Evolutionary conservation across 2,888 invertebrate species (phyloP).

Genomic region (Anodontia alba): DNA sequence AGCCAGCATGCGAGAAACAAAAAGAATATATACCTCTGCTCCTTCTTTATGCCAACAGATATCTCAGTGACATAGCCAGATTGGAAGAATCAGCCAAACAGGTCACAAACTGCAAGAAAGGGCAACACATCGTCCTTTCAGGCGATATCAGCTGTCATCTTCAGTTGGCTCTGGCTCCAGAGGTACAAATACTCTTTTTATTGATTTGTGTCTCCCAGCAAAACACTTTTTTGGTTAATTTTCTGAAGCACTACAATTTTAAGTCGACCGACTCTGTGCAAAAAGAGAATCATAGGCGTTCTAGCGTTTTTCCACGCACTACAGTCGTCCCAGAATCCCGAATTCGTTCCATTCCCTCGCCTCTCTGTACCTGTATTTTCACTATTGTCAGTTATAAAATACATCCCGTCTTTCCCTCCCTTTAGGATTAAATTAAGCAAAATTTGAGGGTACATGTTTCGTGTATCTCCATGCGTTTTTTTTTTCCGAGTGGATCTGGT

Average conservation of each 20-base stretch:
- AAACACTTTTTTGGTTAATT: not conserved
- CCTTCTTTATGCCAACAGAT: too few relatives aligned
- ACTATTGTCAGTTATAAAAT: not conserved
- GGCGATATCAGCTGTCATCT: too few relatives aligned
- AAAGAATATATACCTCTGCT: too few relatives aligned
- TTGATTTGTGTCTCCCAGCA: not conserved
- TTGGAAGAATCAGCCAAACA: too few relatives aligned
- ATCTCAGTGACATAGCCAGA: too few relatives aligned
- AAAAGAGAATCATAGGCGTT: not conserved
- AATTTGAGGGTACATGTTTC: not conserved
- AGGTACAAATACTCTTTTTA: not conserved
- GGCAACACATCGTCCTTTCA: too few relatives aligned
- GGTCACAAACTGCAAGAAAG: too few relatives aligned
- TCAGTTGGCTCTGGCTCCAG: not conserved
- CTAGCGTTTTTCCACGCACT: slow-evolving; percentile 23
- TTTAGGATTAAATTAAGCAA: not conserved
- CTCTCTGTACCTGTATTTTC: not conserved
- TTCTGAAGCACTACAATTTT: not conserved
- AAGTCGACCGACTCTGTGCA: not conserved
- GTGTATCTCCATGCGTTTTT: not conserved
- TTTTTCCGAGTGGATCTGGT: not conserved
- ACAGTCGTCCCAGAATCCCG: slow-evolving; percentile 33
- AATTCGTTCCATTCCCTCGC: not conserved
- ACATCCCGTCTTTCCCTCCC: slow-evolving; percentile 23
- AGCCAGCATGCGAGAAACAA: too few relatives aligned